Conservation (phyloP, 2,113 vertebrate species). For the Nyctibius bracteatus region DNA sequence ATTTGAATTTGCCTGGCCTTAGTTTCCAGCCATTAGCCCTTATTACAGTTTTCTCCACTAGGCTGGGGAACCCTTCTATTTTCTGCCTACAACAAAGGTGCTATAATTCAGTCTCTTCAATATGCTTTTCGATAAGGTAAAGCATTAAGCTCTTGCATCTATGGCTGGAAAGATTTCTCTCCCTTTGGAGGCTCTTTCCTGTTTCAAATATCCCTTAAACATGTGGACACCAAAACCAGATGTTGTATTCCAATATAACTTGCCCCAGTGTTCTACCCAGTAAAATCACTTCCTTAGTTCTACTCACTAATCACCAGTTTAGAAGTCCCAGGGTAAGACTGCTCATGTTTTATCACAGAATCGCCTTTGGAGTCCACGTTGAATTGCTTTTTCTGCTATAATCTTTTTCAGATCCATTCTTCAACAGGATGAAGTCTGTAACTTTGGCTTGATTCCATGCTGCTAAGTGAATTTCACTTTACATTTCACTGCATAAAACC, state of each 20-base stretch:
- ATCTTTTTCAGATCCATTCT: not conserved
- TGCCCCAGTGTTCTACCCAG: not conserved
- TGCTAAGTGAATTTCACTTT: slow-evolving; percentile 20
- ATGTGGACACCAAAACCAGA: not conserved
- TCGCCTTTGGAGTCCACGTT: not conserved
- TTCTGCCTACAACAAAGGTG: not conserved
- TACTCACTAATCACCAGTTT: not conserved
- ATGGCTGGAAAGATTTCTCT: not conserved
- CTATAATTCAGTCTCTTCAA: not conserved
- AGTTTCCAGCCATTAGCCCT: not conserved
- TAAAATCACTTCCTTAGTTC: slow-evolving; percentile 1
- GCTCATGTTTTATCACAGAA: not conserved
- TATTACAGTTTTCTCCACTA: not conserved
- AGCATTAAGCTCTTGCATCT: not conserved
- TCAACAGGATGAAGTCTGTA: not conserved
- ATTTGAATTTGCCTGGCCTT: not conserved
- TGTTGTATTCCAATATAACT: not conserved
- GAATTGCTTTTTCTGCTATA: not conserved
- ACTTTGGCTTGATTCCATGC: not conserved
- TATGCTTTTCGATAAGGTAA: not conserved
- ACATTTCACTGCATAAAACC: not conserved
- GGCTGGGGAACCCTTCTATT: not conserved
- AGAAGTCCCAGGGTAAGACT: not conserved
- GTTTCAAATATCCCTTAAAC: slow-evolving; percentile 9
- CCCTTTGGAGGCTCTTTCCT: not conserved